Percentiles rank a stretch among this genome's conserved stretches.
phyloP scores from a whole-genome alignment of 2,113 vertebrate genomes.

The Aleadryas rufinucha region DNA sequence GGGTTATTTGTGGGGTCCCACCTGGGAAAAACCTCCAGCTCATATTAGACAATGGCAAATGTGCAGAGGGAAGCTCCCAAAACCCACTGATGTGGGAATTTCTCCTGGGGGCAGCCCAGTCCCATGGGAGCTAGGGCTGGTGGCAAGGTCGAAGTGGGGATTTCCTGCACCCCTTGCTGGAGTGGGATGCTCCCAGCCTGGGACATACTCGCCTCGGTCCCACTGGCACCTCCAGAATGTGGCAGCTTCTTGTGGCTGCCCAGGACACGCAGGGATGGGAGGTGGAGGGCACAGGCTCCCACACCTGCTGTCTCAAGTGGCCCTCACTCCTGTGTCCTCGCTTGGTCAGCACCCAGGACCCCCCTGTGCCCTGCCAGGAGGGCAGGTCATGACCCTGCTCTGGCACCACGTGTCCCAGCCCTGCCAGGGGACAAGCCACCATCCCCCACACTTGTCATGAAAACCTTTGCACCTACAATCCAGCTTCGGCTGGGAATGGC shows the following conservation, averaged over 20 bases:
- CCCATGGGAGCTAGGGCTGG: neutral
- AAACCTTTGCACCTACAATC: neutral
- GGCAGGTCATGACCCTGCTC: neutral
- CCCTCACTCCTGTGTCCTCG: accelerated
- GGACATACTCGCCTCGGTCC: accelerated
- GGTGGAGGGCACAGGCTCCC: neutral
- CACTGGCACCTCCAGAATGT: neutral
- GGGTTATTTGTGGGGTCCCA: neutral
- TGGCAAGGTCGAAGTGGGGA: neutral
- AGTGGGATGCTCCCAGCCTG: neutral
- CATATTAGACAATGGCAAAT: neutral
- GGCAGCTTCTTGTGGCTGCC: neutral
- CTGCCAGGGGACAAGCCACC: neutral
- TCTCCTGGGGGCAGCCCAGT: neutral
- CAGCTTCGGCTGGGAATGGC: neutral
- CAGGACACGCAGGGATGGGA: neutral
- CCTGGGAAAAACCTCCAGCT: neutral
- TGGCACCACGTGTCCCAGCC: accelerated
- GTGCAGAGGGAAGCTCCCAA: neutral
- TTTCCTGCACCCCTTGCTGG: neutral
- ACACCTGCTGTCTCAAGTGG: neutral
- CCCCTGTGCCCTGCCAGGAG: neutral
- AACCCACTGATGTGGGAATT: neutral
- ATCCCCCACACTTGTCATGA: neutral
- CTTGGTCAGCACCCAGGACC: neutral